These are phyloP conservation scores for Periparus ater DNA, from an alignment of 2,797 vertebrate genomes.

Conservation along the genomic window DNA sequence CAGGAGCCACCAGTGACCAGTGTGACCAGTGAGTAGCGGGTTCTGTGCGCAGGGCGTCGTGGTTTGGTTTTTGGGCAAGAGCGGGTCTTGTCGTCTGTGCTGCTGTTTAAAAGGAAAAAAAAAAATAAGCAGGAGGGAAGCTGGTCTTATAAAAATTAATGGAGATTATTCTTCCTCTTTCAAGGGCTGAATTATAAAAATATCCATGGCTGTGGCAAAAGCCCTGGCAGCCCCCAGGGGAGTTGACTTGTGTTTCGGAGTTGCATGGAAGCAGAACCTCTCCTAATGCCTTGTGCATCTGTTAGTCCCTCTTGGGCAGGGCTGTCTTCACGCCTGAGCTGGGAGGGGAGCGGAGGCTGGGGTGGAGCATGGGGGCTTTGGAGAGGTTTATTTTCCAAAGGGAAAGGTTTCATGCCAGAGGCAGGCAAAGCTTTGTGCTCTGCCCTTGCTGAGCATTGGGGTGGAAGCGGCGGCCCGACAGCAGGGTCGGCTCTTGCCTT, in stretches of 20 bases:
- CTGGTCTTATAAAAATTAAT: background rate
- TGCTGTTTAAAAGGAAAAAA: background rate
- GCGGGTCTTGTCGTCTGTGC: background rate
- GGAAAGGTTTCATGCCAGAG: background rate
- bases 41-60: accelerated
- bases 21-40: slow-evolving; percentile 68
- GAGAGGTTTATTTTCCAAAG: background rate
- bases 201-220: background rate
- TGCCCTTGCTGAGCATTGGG: background rate
- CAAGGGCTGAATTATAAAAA: background rate
- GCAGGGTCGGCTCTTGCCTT: background rate
- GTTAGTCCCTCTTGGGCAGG: accelerated
- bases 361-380: background rate
- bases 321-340: background rate
- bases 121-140: background rate
- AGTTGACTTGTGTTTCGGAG: background rate
- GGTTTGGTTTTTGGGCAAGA: background rate
- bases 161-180: background rate
- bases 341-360: background rate
- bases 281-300: background rate
- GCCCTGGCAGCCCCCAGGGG: background rate
- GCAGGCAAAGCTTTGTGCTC: background rate
- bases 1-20: background rate
- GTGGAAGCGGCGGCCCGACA: background rate
- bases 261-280: background rate